Percentiles rank a stretch among this genome's conserved stretches.
Conservation (phyloP, 2,113 vertebrate species). For the Apodemus sylvaticus region DNA sequence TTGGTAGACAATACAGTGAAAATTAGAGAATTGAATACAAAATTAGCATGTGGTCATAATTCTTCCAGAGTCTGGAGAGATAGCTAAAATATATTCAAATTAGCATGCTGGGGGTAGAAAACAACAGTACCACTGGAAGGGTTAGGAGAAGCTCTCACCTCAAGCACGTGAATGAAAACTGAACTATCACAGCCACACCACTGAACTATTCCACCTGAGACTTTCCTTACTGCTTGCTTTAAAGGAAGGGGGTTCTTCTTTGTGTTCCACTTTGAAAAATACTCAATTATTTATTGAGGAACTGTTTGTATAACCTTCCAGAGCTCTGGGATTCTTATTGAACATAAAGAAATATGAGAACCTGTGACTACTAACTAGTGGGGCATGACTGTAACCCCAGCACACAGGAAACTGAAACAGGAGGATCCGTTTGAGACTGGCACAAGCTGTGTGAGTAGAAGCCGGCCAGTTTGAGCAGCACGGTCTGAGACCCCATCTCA, state of each 20-base stretch:
- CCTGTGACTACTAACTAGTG: background rate
- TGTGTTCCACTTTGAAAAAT: background rate
- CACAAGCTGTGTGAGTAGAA: too few relatives aligned
- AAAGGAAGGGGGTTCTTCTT: background rate
- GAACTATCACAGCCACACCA: background rate
- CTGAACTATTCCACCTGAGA: background rate
- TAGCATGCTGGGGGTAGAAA: background rate
- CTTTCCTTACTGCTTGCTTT: background rate
- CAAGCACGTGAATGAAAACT: background rate
- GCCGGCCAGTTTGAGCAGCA: background rate
- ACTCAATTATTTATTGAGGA: background rate
- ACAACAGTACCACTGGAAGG: background rate
- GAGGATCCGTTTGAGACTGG: background rate
- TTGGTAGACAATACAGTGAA: conserved; percentile 19
- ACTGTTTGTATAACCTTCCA: background rate
- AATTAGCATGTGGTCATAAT: background rate
- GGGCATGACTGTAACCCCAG: background rate
- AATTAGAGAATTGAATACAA: conserved; percentile 35
- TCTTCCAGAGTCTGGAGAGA: background rate
- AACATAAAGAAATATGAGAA: background rate
- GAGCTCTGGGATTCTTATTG: background rate
- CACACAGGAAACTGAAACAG: background rate
- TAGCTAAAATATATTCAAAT: conserved; percentile 19
- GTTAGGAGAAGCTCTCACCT: background rate
- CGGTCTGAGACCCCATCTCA: background rate